phyloP scores from a whole-genome alignment of 35 echinoderm and acorn worm genomes.

The Stichopus chloronotus region DNA sequence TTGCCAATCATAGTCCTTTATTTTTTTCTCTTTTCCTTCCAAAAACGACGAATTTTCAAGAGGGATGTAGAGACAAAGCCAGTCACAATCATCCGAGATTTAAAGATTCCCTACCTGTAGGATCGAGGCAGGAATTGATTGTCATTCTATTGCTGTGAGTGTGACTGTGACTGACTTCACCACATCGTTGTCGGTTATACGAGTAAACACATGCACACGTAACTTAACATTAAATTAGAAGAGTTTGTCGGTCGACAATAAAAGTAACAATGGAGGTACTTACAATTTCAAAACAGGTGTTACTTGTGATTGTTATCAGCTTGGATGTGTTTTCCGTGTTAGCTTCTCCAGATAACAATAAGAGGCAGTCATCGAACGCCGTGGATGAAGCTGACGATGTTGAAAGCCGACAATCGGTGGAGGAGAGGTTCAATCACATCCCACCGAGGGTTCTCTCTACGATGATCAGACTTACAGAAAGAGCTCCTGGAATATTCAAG shows the following conservation, averaged over 20 bases:
- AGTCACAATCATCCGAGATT: too few species aligned
- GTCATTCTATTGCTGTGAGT: too few species aligned
- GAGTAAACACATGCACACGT: too few species aligned
- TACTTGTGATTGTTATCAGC: neutral
- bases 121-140: too few species aligned
- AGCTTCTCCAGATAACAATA: neutral
- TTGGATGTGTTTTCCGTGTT: neutral
- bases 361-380: neutral
- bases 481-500: neutral
- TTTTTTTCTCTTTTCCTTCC: too few species aligned
- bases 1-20: too few species aligned
- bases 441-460: conserved; percentile 21
- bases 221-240: too few species aligned
- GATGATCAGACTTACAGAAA: conserved; percentile 29
- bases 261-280: neutral
- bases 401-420: neutral
- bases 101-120: too few species aligned
- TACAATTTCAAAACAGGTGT: neutral
- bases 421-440: conserved; percentile 44
- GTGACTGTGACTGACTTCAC: too few species aligned
- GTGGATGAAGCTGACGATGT: neutral
- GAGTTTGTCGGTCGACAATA: neutral
- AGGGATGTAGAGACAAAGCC: too few species aligned
- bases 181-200: too few species aligned
- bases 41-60: too few species aligned